Percentiles rank a stretch among this genome's conserved stretches.
phyloP scores from a whole-genome alignment of 2,113 vertebrate genomes.

The Periophthalmodon schlosseri region DNA sequence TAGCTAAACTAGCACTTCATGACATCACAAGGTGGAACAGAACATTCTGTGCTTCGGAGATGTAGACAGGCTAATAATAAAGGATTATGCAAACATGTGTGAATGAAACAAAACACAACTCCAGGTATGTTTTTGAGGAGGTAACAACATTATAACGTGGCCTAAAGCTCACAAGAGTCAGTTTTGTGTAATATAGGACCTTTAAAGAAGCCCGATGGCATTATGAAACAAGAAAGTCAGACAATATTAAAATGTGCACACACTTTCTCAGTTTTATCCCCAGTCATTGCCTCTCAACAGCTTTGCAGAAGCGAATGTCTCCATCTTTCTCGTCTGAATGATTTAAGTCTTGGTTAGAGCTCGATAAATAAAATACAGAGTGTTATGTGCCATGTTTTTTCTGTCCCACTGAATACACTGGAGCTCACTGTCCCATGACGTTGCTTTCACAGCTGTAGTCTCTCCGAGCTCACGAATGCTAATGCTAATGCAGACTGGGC shows the following conservation, averaged over 20 bases:
- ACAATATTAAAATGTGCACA: not conserved
- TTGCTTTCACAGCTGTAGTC: not conserved
- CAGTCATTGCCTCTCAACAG: not conserved
- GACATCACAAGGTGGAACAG: too few relatives aligned
- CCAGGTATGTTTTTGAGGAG: too few relatives aligned
- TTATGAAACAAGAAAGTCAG: not conserved
- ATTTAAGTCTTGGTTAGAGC: conserved; percentile 2
- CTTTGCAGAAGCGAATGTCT: conserved; percentile 2
- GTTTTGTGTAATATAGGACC: too few relatives aligned
- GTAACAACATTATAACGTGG: too few relatives aligned
- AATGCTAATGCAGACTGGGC: not conserved
- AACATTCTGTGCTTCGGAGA: too few relatives aligned
- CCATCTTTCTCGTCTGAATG: not conserved
- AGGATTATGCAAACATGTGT: too few relatives aligned
- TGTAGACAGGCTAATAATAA: too few relatives aligned
- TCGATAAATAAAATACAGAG: not conserved
- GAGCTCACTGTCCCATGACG: not conserved
- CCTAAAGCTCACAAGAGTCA: too few relatives aligned
- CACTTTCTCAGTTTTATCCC: not conserved
- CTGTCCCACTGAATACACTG: not conserved
- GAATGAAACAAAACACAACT: too few relatives aligned
- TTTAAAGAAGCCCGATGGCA: too few relatives aligned
- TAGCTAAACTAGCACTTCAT: too few relatives aligned
- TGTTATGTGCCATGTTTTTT: not conserved
- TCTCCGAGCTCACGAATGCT: not conserved